Base-by-base conservation (phyloP, 2,113 vertebrate species). In the Chamaea fasciata region DNA sequence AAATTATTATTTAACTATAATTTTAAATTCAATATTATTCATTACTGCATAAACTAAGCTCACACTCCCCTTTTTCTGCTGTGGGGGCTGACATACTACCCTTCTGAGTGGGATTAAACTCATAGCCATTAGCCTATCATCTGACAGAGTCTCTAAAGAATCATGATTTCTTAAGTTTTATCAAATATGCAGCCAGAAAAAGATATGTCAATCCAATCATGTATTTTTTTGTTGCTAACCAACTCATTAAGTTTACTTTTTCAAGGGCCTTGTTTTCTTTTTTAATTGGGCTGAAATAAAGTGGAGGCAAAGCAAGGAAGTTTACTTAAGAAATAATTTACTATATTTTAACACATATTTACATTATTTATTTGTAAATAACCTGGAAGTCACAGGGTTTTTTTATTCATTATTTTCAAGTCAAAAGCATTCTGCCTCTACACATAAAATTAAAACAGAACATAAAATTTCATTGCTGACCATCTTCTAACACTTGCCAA, bases 1-100 rank as follows among this genome's bases (percentile, higher is more conserved):
- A 78, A 91, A 92, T 39, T 81, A 81, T 13, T 95, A 83, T 77
- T 95, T 78, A 63, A 21, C 91, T 90, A 75, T 75, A 55, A 87
- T 77, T 89, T 75, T 62, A 44, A 92, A 95, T 89, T 87, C 55
- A 50, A 3, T 68, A 78, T 76, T 83, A 73, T 81, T 91, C 64
- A 90, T 89, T 87, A 69, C 5, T 46, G 22, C 11, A 27, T 60
- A 52, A 86, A 84, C 37, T 79, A 89, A 91, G 26, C 15, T 83
- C 28, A 59, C 27, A 23, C 14, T 65, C 46, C 17, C 30, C 37
- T 49, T 82, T 41, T 52, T 49, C 44, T 87, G 65, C 83, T 50
- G 9, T 39, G 5, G 8, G 18, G 23, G 68, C 37, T 20, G 24
- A 59, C 15, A 53, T 18, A 26, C 13, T 49, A 8, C 19, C 56